Evolutionary conservation across 2,113 vertebrate species (phyloP), one percentile per base, ranked within the genome.

Genomic region (Ammodytes marinus): DNA sequence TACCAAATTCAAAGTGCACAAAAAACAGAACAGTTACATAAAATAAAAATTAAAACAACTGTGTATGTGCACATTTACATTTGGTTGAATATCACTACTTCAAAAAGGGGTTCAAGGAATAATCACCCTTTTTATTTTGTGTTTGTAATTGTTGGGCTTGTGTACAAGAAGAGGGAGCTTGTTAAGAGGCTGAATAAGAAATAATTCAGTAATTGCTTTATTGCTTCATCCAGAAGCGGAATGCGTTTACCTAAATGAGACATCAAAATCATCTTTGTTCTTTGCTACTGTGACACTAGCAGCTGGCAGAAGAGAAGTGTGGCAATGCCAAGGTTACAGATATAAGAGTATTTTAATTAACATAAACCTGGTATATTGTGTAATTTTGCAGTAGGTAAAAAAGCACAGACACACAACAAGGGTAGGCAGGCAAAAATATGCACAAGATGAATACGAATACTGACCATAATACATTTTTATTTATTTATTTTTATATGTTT

Each of bases 271-370:
- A 39, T 74, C 46, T 71, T 75, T 75, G 46, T 75, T 78, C 35
- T 27, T 77, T 60, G 42, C 54, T 14, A 3, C 52, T 46, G 7
- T 53, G 70, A 76, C 61, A 60, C 42, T 0, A 65, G 35, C 71
- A 79, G 57, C 67, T 86, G 70, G 70, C 61, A 69, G 61, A 60
- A 35, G n/a, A 11, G 27, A 47, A n/a, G 66, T 54, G 45, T 5
- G 0, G 63, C 67, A 8, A 27, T 72, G 64, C 66, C 65, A 67
- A 75, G 69, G 63, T 58, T 58, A 69, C 67, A 35, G 58, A 58
- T 68, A 72, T 67, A 52, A 65, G 69, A 68, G 60, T 69, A 27
- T 61, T 49, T 77, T 46, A 70, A 13, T 83, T 47, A 81, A 46
- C 37, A 35, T 27, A 46, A 74, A 65, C 19, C 57, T 69, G 43